Percentiles rank a stretch among this genome's conserved stretches.
Evolutionary conservation across 2,113 vertebrate species (phyloP).

Genomic region (Xerus inauris): DNA sequence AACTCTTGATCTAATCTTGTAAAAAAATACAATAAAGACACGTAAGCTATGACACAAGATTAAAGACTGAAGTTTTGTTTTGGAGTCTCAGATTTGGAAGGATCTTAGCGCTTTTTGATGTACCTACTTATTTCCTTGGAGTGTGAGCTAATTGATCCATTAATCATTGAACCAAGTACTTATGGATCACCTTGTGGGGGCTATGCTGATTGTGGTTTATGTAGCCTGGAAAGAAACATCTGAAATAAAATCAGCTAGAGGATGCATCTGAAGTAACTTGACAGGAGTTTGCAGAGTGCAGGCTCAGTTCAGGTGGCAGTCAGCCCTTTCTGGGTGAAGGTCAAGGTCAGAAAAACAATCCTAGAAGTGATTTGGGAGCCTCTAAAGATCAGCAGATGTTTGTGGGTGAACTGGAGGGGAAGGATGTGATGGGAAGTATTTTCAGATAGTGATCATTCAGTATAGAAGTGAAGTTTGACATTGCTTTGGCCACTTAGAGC

Average conservation of each 20-base stretch:
- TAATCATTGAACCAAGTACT: not conserved
- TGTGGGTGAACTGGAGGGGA: too few relatives aligned
- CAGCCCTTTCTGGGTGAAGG: not conserved
- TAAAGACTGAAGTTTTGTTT: not conserved
- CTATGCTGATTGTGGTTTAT: not conserved
- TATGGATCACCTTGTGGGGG: not conserved
- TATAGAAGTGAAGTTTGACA: not conserved
- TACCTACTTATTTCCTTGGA: not conserved
- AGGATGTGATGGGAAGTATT: not conserved
- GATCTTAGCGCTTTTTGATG: not conserved
- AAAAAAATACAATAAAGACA: not conserved
- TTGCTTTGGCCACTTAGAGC: not conserved
- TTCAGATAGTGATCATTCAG: not conserved
- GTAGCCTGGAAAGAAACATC: fast-evolving
- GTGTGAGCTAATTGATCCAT: not conserved
- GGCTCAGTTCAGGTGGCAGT: not conserved
- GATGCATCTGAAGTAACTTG: not conserved
- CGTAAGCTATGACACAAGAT: not conserved
- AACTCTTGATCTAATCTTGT: not conserved
- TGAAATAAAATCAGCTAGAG: not conserved
- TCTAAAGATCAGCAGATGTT: not conserved
- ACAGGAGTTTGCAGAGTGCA: not conserved
- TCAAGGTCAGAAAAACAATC: not conserved
- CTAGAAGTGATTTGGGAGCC: fast-evolving
- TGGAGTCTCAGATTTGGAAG: not conserved